Evolutionary conservation across 2,113 vertebrate species (phyloP).

Genomic region (Sterna hirundo): DNA sequence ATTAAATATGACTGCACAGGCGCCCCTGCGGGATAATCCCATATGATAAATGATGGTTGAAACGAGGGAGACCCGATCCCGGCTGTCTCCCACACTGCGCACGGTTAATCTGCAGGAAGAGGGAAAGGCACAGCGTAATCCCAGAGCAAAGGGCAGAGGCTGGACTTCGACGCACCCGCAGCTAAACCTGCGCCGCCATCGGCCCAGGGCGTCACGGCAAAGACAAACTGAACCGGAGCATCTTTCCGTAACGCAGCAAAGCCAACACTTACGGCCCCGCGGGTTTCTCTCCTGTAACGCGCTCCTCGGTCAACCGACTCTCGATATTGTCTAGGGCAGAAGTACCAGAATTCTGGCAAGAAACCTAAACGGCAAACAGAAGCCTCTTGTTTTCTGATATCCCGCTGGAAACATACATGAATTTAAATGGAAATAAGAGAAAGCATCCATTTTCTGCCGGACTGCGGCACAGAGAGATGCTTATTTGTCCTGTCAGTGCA

Average conservation of each 20-base stretch:
- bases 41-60: background rate
- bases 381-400: background rate
- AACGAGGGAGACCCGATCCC: background rate
- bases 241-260: fast-evolving
- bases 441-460: background rate
- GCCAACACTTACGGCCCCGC: fast-evolving
- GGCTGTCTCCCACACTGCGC: background rate
- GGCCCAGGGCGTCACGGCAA: fast-evolving
- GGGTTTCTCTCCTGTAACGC: fast-evolving
- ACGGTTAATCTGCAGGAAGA: background rate
- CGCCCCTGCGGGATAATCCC: conserved; percentile 1
- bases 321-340: fast-evolving
- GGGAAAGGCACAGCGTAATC: background rate
- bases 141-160: background rate
- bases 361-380: background rate
- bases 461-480: background rate
- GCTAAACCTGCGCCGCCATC: background rate
- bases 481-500: background rate
- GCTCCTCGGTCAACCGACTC: background rate
- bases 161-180: background rate
- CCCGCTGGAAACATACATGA: fast-evolving
- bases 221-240: fast-evolving
- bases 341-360: background rate
- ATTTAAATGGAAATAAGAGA: background rate
- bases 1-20: conserved; percentile 8